Evolutionary conservation across 2,113 vertebrate genomes (phyloP).

Genomic region (Psophia crepitans): DNA sequence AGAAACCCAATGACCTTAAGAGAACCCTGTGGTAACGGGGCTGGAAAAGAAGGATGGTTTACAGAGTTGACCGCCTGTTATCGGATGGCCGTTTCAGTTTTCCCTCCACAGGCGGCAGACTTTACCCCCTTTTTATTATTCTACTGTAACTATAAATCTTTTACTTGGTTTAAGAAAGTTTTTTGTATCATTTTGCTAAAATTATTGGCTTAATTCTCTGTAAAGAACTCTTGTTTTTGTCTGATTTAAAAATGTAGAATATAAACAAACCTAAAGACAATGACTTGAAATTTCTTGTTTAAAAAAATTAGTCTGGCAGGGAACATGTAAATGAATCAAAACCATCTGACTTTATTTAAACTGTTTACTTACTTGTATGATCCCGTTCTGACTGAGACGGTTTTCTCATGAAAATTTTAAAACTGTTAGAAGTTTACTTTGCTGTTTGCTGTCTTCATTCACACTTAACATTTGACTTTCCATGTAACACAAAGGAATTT

Average conservation of each 20-base stretch:
- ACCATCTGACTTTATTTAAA: conserved; percentile 46
- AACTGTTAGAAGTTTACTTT: conserved; percentile 2
- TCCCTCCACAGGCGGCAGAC: conserved; percentile 67
- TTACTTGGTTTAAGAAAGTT: conserved; percentile 79
- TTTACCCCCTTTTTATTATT: conserved; percentile 74
- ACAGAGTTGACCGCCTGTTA: conserved; percentile 69
- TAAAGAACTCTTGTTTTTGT: conserved; percentile 79
- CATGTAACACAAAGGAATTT: not conserved
- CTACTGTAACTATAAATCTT: conserved; percentile 75
- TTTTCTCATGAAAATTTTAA: conserved; percentile 24
- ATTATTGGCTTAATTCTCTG: conserved; percentile 80
- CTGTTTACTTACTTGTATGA: conserved; percentile 15
- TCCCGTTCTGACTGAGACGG: not conserved
- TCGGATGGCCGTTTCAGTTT: conserved; percentile 61
- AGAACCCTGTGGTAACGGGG: conserved; percentile 60
- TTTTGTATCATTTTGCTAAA: conserved; percentile 84
- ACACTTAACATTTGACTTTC: not conserved
- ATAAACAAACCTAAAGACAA: conserved; percentile 56
- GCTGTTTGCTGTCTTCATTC: conserved; percentile 30
- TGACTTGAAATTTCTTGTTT: conserved; percentile 63
- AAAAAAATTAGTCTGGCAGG: conserved; percentile 49
- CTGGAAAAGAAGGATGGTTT: conserved; percentile 71
- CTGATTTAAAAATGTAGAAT: conserved; percentile 67
- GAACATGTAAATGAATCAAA: conserved; percentile 53
- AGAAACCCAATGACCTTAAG: conserved; percentile 64